phyloP scores from a whole-genome alignment of 2,797 vertebrate genomes.

The Bradypodion pumilum region DNA sequence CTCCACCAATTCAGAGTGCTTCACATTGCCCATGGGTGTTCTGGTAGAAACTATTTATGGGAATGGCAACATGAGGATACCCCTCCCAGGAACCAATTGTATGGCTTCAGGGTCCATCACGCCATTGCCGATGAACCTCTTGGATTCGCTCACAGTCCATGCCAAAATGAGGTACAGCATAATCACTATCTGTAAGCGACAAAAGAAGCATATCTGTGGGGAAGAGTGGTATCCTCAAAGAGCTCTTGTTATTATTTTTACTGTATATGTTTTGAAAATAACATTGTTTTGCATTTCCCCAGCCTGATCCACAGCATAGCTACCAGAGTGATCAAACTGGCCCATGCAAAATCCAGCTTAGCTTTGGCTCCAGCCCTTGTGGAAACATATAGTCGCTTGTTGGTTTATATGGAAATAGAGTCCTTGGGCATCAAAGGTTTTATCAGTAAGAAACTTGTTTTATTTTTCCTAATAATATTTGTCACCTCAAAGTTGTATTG shows the following conservation, averaged over 20 bases:
- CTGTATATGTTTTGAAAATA: slow-evolving; percentile 32
- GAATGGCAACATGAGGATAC: slow-evolving; percentile 90
- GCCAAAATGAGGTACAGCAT: slow-evolving; percentile 95
- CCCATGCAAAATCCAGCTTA: slow-evolving; percentile 92
- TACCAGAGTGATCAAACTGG: slow-evolving; percentile 96
- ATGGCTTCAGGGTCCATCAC: slow-evolving; percentile 93
- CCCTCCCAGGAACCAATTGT: slow-evolving; percentile 93
- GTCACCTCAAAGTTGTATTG: neutral
- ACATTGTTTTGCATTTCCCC: slow-evolving; percentile 27
- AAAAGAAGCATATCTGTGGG: neutral
- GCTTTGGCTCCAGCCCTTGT: slow-evolving; percentile 96
- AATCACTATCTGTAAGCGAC: neutral
- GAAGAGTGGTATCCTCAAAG: neutral
- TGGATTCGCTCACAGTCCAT: slow-evolving; percentile 97
- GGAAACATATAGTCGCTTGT: slow-evolving; percentile 95
- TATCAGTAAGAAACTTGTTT: slow-evolving; percentile 86
- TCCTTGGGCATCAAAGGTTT: slow-evolving; percentile 99
- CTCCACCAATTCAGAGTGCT: slow-evolving; percentile 98
- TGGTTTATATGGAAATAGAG: slow-evolving; percentile 99
- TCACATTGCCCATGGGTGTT: slow-evolving; percentile 96
- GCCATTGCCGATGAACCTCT: slow-evolving; percentile 95
- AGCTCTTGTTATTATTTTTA: slow-evolving; percentile 7
- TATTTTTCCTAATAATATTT: neutral
- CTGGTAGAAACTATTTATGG: slow-evolving; percentile 98
- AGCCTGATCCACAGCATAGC: slow-evolving; percentile 99